Percentiles rank a stretch among this genome's conserved stretches.
phyloP scores from a whole-genome alignment of 1,140 invertebrate genomes.

The Bilobella aurantiaca region DNA sequence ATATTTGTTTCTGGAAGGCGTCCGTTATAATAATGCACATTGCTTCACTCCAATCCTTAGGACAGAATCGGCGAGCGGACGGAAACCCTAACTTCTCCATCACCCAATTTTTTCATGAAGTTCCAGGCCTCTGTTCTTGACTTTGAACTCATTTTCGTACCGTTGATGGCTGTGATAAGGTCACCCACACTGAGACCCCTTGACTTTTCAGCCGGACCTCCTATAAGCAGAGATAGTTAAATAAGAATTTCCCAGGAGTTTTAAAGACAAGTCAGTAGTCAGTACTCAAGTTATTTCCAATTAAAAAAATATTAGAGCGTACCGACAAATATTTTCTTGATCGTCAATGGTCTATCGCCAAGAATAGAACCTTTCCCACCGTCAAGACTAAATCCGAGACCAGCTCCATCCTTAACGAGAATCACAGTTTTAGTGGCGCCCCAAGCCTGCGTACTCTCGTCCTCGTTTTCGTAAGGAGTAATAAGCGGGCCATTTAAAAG shows the following conservation, averaged over 20 bases:
- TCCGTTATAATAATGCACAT: no score
- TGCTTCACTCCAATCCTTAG: no score
- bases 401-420: slow-evolving; percentile 73
- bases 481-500: slow-evolving; percentile 21
- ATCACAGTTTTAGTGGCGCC: slow-evolving; percentile 44
- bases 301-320: slow-evolving; percentile 35
- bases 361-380: slow-evolving; percentile 78
- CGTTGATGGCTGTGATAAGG: slow-evolving; percentile 73
- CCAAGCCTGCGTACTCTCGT: slow-evolving; percentile 33
- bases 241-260: not conserved
- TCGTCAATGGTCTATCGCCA: slow-evolving; percentile 71
- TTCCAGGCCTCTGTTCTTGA: slow-evolving; percentile 87
- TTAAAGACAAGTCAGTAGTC: no score
- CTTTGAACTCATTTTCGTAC: slow-evolving; percentile 64
- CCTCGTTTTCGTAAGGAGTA: slow-evolving; percentile 24
- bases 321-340: slow-evolving; percentile 89
- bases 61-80: slow-evolving; percentile 21
- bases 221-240: slow-evolving; percentile 43
- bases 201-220: slow-evolving; percentile 79
- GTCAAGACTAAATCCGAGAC: slow-evolving; percentile 82
- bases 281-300: no score
- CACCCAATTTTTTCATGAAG: slow-evolving; percentile 48
- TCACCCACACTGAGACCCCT: slow-evolving; percentile 72
- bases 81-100: slow-evolving; percentile 33
- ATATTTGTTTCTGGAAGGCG: no score